Evolutionary conservation across 64 coral and sea anemone species (phyloP), one percentile per base, ranked within the genome.

Genomic region (Trachythela sp.): DNA sequence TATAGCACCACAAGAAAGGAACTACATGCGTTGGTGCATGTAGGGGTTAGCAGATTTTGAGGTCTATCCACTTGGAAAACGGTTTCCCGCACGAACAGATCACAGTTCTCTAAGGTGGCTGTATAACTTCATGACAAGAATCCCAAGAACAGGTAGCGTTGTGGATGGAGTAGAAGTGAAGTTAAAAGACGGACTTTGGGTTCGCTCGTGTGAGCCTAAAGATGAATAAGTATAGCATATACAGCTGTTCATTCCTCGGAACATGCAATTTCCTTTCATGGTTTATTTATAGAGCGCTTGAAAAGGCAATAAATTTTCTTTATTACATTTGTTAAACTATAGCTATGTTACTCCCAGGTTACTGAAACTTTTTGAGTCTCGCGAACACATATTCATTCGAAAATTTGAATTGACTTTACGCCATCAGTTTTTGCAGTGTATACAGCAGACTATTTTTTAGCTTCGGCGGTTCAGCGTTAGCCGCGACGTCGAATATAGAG

Each of bases 1-100:
- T n/a, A n/a, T 35, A 72, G 68, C 29, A 72, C 68, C 68, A 72
- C 68, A 2, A 72, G 68, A 72, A 72, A 72, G 68, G 68, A 72
- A 72, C 68, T 72, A 22, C 29, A 72, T 26, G 68, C 68, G 13
- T 26, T 72, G 68, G 68, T n/a, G n/a, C n/a, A n/a, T 72, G 68
- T 72, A 26, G 68, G 68, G 68, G 33, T 35, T 72, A 35, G 68
- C 17, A 26, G 17, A 72, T 72, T 72, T 72, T 26, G 68, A 72
- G 29, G 68, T 72, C 17, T 72, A 72, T 26, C 11, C 29, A 10
- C 68, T 72, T 10, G 68, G 68, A 26, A 72, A 72, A 35, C 68
- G 9, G 0, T 72, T 72, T 26, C 26, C 10, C 29, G 68, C 33
- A 31, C 68, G 68, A 13, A 72, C 68, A 27, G 68, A 72, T 72